These are phyloP conservation scores for Timema cristinae DNA, from an alignment of 2,888 invertebrate species.

Conservation along the genomic window DNA sequence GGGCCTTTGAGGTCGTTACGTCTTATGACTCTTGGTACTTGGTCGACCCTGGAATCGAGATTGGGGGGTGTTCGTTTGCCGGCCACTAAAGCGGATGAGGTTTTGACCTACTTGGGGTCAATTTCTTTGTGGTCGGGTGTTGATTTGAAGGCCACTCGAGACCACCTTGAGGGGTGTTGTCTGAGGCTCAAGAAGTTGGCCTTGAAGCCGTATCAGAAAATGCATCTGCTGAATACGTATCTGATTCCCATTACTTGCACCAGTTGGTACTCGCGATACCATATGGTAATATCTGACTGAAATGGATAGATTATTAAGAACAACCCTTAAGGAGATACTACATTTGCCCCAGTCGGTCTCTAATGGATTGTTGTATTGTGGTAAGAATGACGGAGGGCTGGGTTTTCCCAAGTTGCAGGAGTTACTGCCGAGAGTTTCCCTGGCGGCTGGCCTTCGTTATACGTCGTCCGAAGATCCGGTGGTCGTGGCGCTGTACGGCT, in stretches of 20 bases:
- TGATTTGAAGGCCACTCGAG: not conserved
- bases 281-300: not conserved
- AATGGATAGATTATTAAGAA: constrained; percentile 19
- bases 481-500: not conserved
- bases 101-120: constrained; percentile 14
- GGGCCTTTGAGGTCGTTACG: no score
- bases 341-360: constrained; percentile 36
- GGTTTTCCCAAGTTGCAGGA: constrained; percentile 37
- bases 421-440: constrained; percentile 28
- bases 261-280: constrained; percentile 7
- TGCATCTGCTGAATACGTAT: constrained; percentile 11
- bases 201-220: constrained; percentile 18
- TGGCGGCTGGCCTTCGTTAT: constrained; percentile 30
- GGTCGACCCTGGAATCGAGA: constrained; percentile 35
- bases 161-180: not conserved
- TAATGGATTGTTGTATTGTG: constrained; percentile 36
- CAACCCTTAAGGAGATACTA: constrained; percentile 14
- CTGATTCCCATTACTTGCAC: constrained; percentile 23
- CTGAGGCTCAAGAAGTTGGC: not conserved
- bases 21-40: constrained; percentile 37
- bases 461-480: not conserved
- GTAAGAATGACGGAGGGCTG: constrained; percentile 39
- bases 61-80: constrained; percentile 19
- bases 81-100: not conserved
- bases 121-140: constrained; percentile 19